A percentile compares a stretch with the other conserved stretches of the same genome.
phyloP scores from a whole-genome alignment of 2,797 vertebrate species.

The Okamejei kenojei region DNA sequence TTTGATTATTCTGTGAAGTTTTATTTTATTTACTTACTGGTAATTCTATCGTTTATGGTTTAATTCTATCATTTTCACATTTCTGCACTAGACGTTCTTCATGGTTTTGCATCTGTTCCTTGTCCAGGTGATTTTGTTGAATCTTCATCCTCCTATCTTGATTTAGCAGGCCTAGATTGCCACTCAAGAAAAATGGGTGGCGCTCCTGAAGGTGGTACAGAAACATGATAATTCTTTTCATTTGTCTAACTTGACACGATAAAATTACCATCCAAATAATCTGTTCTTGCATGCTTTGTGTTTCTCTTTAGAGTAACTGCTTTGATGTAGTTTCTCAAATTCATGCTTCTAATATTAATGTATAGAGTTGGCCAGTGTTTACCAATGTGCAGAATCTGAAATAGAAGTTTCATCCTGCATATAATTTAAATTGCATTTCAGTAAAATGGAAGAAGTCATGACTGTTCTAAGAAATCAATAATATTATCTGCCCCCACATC shows the following conservation, averaged over 20 bases:
- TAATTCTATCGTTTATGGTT: constrained; percentile 46
- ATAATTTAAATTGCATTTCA: not conserved
- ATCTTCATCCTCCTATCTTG: constrained; percentile 83
- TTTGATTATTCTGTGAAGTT: constrained; percentile 47
- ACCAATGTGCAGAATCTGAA: not conserved
- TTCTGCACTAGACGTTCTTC: constrained; percentile 49
- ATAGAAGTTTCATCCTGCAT: not conserved
- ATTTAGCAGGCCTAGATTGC: constrained; percentile 84
- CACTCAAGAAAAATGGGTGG: constrained; percentile 74
- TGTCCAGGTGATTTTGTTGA: constrained; percentile 83
- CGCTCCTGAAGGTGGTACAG: constrained; percentile 73
- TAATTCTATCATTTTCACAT: constrained; percentile 44
- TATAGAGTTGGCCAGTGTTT: not conserved
- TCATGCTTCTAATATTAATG: not conserved
- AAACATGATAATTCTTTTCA: constrained; percentile 53
- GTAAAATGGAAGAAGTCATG: not conserved
- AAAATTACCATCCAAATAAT: not conserved
- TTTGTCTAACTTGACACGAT: not conserved
- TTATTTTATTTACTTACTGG: constrained; percentile 47
- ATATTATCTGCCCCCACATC: not conserved
- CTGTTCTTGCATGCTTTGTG: not conserved
- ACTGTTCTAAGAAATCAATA: not conserved
- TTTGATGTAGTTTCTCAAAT: not conserved
- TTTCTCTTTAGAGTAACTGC: not conserved
- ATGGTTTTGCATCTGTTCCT: constrained; percentile 53